phyloP scores from a whole-genome alignment of 2,888 invertebrate species.

The Catonia carolina region DNA sequence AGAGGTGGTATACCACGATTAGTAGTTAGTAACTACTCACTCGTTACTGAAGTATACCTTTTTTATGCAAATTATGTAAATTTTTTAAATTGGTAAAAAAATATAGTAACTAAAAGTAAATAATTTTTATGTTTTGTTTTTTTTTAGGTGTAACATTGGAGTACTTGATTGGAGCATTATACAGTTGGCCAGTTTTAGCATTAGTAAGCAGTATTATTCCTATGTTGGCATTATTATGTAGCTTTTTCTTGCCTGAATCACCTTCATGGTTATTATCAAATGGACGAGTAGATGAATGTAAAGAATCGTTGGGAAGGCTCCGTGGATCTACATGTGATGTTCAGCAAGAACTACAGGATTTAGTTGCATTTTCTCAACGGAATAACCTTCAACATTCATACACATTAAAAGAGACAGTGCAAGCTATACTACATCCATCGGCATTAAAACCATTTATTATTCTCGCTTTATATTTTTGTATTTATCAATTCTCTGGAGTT shows the following conservation, averaged over 20 bases:
- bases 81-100: too few species aligned
- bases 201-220: slow-evolving; percentile 56
- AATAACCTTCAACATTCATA: slow-evolving; percentile 48
- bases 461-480: slow-evolving; percentile 56
- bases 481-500: slow-evolving; percentile 64
- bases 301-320: slow-evolving; percentile 51
- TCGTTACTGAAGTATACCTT: too few species aligned
- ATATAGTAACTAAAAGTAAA: not conserved
- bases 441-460: slow-evolving; percentile 57
- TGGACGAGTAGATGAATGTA: slow-evolving; percentile 53
- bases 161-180: slow-evolving; percentile 43
- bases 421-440: slow-evolving; percentile 54
- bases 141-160: slow-evolving; percentile 35
- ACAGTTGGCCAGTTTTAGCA: slow-evolving; percentile 58
- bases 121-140: not conserved
- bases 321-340: slow-evolving; percentile 52
- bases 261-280: slow-evolving; percentile 62
- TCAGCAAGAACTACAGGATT: slow-evolving; percentile 54
- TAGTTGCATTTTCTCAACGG: slow-evolving; percentile 55
- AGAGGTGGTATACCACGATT: too few species aligned
- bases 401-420: slow-evolving; percentile 45
- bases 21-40: too few species aligned
- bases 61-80: too few species aligned
- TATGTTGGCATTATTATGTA: slow-evolving; percentile 51
- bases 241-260: slow-evolving; percentile 62